A percentile compares a stretch with the other conserved stretches of the same genome.
Evolutionary conservation across 1,140 invertebrate genomes (phyloP).

Genomic region (Bombus terrestris): DNA sequence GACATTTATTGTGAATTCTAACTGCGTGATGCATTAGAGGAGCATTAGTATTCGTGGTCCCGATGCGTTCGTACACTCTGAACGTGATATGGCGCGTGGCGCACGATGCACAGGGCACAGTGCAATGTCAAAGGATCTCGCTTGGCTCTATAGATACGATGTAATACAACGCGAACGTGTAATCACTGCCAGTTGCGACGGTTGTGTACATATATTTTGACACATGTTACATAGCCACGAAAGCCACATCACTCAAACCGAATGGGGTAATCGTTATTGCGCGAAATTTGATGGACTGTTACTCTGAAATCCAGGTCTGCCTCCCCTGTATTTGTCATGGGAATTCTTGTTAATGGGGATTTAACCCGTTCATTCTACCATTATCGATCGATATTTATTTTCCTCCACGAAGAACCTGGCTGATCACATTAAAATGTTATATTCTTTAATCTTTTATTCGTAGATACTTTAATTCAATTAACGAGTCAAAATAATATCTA

Average conservation of each 20-base stretch:
- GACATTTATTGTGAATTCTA: conserved; percentile 69
- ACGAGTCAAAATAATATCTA: no score
- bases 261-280: conserved; percentile 54
- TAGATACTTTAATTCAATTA: no score
- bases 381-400: background rate
- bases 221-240: conserved; percentile 29
- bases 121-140: conserved; percentile 61
- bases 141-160: conserved; percentile 32
- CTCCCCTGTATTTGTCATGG: background rate
- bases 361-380: no score
- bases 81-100: conserved; percentile 69
- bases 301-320: background rate
- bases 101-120: conserved; percentile 30
- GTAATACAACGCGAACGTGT: conserved; percentile 47
- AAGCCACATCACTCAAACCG: conserved; percentile 32
- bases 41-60: conserved; percentile 73
- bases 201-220: conserved; percentile 50
- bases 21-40: conserved; percentile 66
- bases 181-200: conserved; percentile 59
- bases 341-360: conserved; percentile 14
- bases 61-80: conserved; percentile 48
- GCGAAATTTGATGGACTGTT: conserved; percentile 49
- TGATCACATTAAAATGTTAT: background rate
- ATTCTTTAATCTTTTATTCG: no score
- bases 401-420: background rate